phyloP scores from a whole-genome alignment of 2,797 vertebrate species.

The Pseudopleuronectes americanus region DNA sequence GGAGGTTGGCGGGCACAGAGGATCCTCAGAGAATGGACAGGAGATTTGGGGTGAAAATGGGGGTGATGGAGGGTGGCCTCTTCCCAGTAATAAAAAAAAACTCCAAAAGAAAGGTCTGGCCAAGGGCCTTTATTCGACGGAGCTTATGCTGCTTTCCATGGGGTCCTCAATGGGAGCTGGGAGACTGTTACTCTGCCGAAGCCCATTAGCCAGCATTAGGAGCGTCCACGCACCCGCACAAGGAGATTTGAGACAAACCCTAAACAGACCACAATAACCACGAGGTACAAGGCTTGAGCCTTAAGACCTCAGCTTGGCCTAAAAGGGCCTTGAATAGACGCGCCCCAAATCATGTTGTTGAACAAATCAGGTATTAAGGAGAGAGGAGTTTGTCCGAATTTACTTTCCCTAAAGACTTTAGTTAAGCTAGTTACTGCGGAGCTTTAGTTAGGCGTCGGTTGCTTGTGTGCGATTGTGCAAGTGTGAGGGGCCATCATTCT shows the following conservation, averaged over 20 bases:
- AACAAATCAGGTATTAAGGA: constrained; percentile 99
- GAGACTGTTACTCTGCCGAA: constrained; percentile 81
- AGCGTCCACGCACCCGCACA: constrained; percentile 87
- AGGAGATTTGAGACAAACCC: constrained; percentile 98
- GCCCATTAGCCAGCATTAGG: constrained; percentile 96
- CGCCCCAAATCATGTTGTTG: constrained; percentile 99
- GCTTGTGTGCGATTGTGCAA: constrained; percentile 85
- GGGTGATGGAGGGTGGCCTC: constrained; percentile 81
- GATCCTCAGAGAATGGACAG: constrained; percentile 79
- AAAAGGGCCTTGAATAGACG: constrained; percentile 98
- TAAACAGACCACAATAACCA: constrained; percentile 87
- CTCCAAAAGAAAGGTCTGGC: constrained; percentile 81
- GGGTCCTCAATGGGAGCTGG: constrained; percentile 80
- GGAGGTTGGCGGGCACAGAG: constrained; percentile 66
- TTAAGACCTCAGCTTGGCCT: constrained; percentile 87
- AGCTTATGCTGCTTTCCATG: constrained; percentile 84
- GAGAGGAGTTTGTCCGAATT: constrained; percentile 99
- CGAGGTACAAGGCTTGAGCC: constrained; percentile 87
- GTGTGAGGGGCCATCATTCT: constrained; percentile 84
- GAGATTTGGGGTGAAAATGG: constrained; percentile 80
- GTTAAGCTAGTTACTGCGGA: constrained; percentile 99
- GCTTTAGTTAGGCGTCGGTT: constrained; percentile 88
- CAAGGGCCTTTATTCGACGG: constrained; percentile 76
- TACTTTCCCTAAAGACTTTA: constrained; percentile 99
- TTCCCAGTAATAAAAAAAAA: constrained; percentile 77